These are phyloP conservation scores for Glaucidium brasilianum DNA, from an alignment of 2,113 vertebrate species.

Conservation along the genomic window DNA sequence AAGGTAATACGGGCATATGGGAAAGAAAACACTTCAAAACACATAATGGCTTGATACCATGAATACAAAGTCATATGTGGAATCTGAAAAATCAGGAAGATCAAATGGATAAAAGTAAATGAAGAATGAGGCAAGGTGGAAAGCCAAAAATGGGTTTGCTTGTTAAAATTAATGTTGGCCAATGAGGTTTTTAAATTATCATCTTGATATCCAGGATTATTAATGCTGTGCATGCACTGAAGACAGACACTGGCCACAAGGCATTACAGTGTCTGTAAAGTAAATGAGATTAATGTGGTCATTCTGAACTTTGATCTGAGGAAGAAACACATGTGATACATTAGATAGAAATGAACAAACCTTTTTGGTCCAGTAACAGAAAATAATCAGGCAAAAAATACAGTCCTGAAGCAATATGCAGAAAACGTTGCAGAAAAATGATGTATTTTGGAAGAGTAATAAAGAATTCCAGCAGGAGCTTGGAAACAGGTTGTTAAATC, in stretches of 20 bases:
- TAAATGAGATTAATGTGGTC: background rate
- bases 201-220: background rate
- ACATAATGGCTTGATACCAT: background rate
- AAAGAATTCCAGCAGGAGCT: background rate
- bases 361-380: background rate
- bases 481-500: background rate
- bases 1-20: background rate
- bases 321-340: background rate
- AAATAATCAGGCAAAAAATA: background rate
- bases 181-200: background rate
- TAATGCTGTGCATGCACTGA: background rate
- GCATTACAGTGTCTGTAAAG: background rate
- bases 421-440: background rate
- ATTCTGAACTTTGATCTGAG: conserved; percentile 4
- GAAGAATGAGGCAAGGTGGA: background rate
- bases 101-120: background rate
- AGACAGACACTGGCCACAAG: background rate
- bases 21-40: conserved; percentile 12
- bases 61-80: background rate
- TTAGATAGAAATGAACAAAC: background rate
- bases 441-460: background rate
- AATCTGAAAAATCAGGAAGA: background rate
- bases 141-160: background rate
- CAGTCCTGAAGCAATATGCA: background rate
- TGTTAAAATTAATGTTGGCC: background rate